A percentile compares a stretch with the other conserved stretches of the same genome.
phyloP scores from a whole-genome alignment of 2,888 invertebrate genomes.

The Dorcus hopei region DNA sequence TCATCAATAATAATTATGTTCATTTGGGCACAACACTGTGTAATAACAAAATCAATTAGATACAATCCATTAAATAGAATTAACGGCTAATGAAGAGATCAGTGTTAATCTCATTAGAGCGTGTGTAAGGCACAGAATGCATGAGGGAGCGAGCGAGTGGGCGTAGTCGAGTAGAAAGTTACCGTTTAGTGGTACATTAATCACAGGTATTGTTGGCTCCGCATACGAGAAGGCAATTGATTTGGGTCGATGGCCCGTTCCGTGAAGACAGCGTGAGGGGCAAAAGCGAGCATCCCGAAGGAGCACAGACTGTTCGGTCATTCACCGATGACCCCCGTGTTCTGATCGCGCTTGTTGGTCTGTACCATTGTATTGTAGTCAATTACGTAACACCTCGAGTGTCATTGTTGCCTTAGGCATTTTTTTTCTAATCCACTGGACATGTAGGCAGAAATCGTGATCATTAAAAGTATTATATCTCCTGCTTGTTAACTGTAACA shows the following conservation, averaged over 20 bases:
- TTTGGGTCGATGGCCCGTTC: constrained; percentile 26
- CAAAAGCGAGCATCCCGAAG: constrained; percentile 16
- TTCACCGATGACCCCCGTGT: constrained; percentile 21
- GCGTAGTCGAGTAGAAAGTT: neutral
- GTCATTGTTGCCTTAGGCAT: neutral
- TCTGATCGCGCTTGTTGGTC: neutral
- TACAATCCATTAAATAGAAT: too few species aligned
- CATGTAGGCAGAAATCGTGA: neutral
- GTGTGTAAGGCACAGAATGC: too few species aligned
- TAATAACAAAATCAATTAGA: too few species aligned
- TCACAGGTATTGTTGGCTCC: neutral
- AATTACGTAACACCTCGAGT: constrained; percentile 8
- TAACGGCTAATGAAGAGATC: neutral
- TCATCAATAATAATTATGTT: too few species aligned
- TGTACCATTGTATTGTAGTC: constrained; percentile 7
- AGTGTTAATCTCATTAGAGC: neutral
- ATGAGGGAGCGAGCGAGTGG: neutral
- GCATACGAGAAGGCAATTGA: constrained; percentile 15
- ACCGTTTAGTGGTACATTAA: constrained; percentile 1
- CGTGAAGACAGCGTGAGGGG: constrained; percentile 5
- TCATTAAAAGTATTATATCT: too few species aligned
- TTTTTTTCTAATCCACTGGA: neutral
- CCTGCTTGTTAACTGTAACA: too few species aligned
- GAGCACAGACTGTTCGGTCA: constrained; percentile 15
- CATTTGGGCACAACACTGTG: too few species aligned